Evolutionary conservation across 2,797 vertebrate species (phyloP).

Genomic region (Rhyacichthys aspro): DNA sequence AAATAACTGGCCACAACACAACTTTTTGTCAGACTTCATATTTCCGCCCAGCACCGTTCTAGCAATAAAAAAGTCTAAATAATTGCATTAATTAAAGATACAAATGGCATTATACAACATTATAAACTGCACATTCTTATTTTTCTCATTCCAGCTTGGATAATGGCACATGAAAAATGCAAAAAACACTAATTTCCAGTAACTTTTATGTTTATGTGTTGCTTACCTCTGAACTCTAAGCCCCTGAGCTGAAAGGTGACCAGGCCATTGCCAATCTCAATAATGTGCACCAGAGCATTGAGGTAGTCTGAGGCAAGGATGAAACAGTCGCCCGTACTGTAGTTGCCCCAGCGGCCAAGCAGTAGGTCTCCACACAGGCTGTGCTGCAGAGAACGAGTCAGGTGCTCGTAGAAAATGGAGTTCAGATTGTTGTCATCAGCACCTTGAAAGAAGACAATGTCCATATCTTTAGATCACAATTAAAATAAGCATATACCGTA

Average conservation of each 20-base stretch:
- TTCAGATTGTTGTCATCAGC: slow-evolving; percentile 99
- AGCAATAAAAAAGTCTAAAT: too few relatives aligned
- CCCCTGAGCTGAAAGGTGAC: slow-evolving; percentile 97
- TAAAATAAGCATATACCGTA: too few relatives aligned
- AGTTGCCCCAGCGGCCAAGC: slow-evolving; percentile 97
- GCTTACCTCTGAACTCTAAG: slow-evolving; percentile 97
- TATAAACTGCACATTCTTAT: too few relatives aligned
- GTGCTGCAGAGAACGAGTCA: slow-evolving; percentile 97
- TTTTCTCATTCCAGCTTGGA: too few relatives aligned
- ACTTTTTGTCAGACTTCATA: too few relatives aligned
- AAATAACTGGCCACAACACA: too few relatives aligned
- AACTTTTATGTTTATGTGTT: not conserved
- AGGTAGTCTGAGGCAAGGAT: slow-evolving; percentile 99
- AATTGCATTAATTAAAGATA: too few relatives aligned
- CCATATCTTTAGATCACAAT: not conserved
- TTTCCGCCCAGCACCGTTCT: too few relatives aligned
- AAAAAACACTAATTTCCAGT: not conserved
- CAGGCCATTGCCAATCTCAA: slow-evolving; percentile 97
- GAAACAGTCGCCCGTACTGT: slow-evolving; percentile 96
- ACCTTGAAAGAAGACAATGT: slow-evolving; percentile 70
- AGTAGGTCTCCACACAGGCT: slow-evolving; percentile 95
- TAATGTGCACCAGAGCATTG: slow-evolving; percentile 97
- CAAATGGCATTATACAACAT: too few relatives aligned
- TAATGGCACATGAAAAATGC: too few relatives aligned
- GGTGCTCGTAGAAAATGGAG: slow-evolving; percentile 98